Base-by-base conservation (phyloP, 1,140 invertebrate genomes). In the Danaus melanippus region DNA sequence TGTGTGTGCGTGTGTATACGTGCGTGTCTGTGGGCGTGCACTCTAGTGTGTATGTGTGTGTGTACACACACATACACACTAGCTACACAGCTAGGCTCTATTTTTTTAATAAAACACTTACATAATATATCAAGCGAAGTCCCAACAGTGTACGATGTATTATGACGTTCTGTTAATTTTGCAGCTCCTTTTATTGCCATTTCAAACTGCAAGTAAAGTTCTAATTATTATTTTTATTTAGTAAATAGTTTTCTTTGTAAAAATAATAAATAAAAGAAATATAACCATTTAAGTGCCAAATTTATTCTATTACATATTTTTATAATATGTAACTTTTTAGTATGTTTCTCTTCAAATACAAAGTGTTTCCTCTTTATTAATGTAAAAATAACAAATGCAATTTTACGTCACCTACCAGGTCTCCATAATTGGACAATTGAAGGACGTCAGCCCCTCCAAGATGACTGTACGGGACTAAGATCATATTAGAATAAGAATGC, bases 91-190 rank as follows among this genome's bases (percentile, higher is more conserved):
- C 12, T 4, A 44, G 17, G 11, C 11, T 21, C 32, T 56, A 44
- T 43, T 15, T 15, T 15, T 15, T 43, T 40, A 45, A 32, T 12
- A 12, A 39, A 15, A 45, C 44, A 64, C 86, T 86, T 67, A 89
- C 88, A 89, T 12, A 89, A 60, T 44, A 88, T 86, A 51, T 87
- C 86, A 12, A 76, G 74, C 62, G 88, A 88, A 4, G 86, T 88
- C 8, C 88, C 88, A 39, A 86, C 85, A 12, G 55, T 65, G 15
- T 88, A 89, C 0, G 56, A 57, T 0, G 86, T 89, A 5, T 83
- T 85, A 61, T 88, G 82, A 48, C 69, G 75, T 15, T 71, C 56
- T 12, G 60, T 51, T 0, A 88, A 51, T 10, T 81, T 83, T 44
- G 86, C 76, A n/a, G 81, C 70, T 12, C 81, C 86, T 7, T 83